Evolutionary conservation across 2,888 invertebrate genomes (phyloP).

Genomic region (Epsilonema sp.): DNA sequence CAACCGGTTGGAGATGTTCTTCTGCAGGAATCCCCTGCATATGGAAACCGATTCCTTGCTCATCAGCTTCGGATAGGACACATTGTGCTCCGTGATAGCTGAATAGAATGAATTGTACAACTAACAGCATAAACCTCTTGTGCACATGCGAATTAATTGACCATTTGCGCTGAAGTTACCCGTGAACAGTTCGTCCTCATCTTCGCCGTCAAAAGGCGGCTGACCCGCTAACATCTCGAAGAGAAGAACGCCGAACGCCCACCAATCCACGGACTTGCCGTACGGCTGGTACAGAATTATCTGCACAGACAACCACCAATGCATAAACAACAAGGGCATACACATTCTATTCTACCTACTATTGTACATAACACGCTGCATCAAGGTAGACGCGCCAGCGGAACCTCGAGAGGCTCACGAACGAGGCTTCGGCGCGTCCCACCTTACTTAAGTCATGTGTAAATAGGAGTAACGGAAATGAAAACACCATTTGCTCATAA

Average conservation of each 20-base stretch:
- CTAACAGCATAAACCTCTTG: too few relatives aligned
- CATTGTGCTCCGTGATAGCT: conserved; percentile 93
- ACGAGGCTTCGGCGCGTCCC: too few relatives aligned
- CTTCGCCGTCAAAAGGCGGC: conserved; percentile 95
- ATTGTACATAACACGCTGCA: too few relatives aligned
- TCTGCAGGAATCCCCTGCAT: conserved; percentile 85
- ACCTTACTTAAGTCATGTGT: too few relatives aligned
- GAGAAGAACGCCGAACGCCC: conserved; percentile 77
- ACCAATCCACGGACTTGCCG: conserved; percentile 94
- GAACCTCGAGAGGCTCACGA: too few relatives aligned
- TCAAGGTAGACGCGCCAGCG: too few relatives aligned
- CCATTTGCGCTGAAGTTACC: conserved; percentile 14
- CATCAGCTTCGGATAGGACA: conserved; percentile 73
- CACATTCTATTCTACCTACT: too few relatives aligned
- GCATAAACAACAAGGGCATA: too few relatives aligned
- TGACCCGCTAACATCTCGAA: conserved; percentile 59
- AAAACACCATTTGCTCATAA: too few relatives aligned
- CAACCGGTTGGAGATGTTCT: conserved; percentile 78
- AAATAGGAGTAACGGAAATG: too few relatives aligned
- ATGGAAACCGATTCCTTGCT: conserved; percentile 85
- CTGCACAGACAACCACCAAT: too few relatives aligned
- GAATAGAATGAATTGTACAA: conserved; percentile 35
- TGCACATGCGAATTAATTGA: too few relatives aligned
- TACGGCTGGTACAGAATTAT: conserved; percentile 95
- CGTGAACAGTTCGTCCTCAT: conserved; percentile 84